Percentiles rank a stretch among this genome's conserved stretches.
Conservation (phyloP, 2,797 vertebrate species). For the Hyperoplus immaculatus region DNA sequence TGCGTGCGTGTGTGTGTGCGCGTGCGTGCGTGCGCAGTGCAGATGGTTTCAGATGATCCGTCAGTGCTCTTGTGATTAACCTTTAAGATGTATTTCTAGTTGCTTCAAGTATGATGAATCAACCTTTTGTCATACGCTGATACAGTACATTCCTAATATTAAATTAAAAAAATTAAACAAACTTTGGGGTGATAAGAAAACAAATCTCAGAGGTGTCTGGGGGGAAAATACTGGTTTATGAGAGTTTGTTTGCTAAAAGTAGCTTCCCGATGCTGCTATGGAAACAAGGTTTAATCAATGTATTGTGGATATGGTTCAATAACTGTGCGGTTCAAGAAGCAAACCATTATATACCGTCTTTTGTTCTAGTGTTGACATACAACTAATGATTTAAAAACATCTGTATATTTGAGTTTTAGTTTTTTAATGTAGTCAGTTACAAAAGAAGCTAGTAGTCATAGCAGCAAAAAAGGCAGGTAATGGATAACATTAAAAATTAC, state of each 20-base stretch:
- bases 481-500: not conserved
- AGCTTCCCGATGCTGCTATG: not conserved
- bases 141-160: not conserved
- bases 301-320: not conserved
- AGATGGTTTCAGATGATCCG: not conserved
- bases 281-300: not conserved
- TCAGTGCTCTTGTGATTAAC: too few relatives aligned
- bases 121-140: not conserved
- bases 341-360: not conserved
- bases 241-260: not conserved
- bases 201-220: too few relatives aligned
- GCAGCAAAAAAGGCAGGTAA: not conserved
- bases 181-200: too few relatives aligned
- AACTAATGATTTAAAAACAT: too few relatives aligned
- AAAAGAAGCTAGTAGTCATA: not conserved
- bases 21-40: not conserved
- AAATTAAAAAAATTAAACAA: not conserved
- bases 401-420: too few relatives aligned
- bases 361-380: not conserved
- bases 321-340: not conserved
- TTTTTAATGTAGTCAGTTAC: too few relatives aligned
- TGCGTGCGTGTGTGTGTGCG: slow-evolving; percentile 21
- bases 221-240: not conserved
- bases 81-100: not conserved
- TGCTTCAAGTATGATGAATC: not conserved